A percentile compares a stretch with the other conserved stretches of the same genome.
Conservation (phyloP, 2,797 vertebrate species). For the Fratercula arctica region DNA sequence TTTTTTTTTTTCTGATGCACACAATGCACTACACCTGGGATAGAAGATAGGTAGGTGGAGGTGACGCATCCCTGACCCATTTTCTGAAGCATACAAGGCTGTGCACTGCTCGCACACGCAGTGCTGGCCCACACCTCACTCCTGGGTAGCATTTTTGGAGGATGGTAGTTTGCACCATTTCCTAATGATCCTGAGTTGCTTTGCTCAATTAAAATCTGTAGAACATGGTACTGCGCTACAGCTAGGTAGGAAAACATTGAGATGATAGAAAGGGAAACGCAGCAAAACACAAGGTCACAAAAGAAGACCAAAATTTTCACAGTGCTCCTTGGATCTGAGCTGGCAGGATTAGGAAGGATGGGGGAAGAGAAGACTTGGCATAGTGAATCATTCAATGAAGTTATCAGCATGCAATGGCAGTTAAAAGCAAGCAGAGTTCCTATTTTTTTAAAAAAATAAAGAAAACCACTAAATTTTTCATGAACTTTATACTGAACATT, state of each 20-base stretch:
- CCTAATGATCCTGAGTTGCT: not conserved
- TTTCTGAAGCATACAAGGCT: not conserved
- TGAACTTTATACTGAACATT: not conserved
- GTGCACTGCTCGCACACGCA: not conserved
- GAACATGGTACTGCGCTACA: not conserved
- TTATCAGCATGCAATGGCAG: not conserved
- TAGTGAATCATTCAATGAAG: not conserved
- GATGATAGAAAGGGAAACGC: not conserved
- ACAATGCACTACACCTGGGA: fast-evolving
- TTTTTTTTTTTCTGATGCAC: not conserved
- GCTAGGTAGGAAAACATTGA: not conserved
- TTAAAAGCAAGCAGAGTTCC: not conserved
- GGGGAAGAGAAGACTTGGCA: not conserved
- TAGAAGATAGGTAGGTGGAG: not conserved
- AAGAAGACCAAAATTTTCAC: not conserved
- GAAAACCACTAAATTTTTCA: not conserved
- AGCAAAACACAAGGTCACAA: not conserved
- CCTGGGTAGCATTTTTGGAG: not conserved
- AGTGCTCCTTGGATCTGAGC: not conserved
- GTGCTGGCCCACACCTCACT: not conserved
- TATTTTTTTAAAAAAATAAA: not conserved
- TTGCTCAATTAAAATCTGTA: not conserved
- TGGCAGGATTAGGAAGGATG: not conserved
- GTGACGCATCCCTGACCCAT: not conserved
- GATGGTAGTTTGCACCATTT: not conserved